Base-by-base conservation (phyloP, 2,113 vertebrate species). In the Chamaea fasciata region DNA sequence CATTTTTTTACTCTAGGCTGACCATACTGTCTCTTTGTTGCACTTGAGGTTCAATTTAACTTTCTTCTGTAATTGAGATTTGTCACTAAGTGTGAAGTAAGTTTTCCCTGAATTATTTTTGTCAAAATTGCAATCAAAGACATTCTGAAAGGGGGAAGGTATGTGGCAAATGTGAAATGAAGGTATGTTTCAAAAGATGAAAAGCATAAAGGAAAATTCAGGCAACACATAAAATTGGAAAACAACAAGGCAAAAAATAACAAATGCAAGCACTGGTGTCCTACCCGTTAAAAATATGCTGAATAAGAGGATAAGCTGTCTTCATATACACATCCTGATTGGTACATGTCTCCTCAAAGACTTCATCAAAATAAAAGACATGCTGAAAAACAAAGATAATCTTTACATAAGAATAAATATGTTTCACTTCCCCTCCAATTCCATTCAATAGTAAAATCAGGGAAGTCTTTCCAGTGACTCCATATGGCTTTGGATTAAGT, bases 321-420 rank as follows among this genome's bases (percentile, higher is more conserved):
- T 97, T 99, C 98, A 94, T 97, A 96, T 99, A 99, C 49, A 99
- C 98, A 79, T 99, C 98, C 87, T 97, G 96, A 91, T 99, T 99
- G 93, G 98, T 98, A 95, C 98, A 98, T 13, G 97, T 95, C 89
- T 99, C 99, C 81, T 98, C 98, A 96, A 99, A 99, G 96, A 99
- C 99, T 96, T 99, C 98, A 97, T 99, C 98, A 97, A 99, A 99
- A 97, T 98, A 98, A 98, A 99, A 99, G 90, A 97, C 98, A 95
- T 99, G 99, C 99, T 99, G 98, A 87, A 98, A 97, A 97, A 97
- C 60, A 98, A 97, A 97, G 71, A 89, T 35, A 57, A 85, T 88
- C 70, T 93, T 98, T 94, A 95, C 24, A 85, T 64, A 88, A 96
- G 91, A 76, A 93, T 39, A 64, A 75, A 81, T 46, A 41, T 16